Percentiles rank a stretch among this genome's conserved stretches.
phyloP scores from a whole-genome alignment of 2,113 vertebrate genomes.

The Ondatra zibethicus region DNA sequence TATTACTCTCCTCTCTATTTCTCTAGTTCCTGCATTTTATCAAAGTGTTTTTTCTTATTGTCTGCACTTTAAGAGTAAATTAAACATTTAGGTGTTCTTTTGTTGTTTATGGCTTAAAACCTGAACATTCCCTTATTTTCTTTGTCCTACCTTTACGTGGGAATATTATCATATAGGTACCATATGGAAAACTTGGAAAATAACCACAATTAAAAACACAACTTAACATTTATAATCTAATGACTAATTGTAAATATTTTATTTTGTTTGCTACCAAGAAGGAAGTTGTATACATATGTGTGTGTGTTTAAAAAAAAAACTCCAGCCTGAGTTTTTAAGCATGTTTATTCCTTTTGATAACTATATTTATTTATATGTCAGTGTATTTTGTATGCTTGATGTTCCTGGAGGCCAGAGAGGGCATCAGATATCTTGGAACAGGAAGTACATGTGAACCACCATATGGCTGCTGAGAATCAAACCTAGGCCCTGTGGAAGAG shows the following conservation, averaged over 20 bases:
- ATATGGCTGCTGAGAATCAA: neutral
- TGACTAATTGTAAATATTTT: conserved; percentile 16
- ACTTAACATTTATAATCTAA: conserved; percentile 27
- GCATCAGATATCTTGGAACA: neutral
- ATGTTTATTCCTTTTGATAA: neutral
- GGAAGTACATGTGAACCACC: neutral
- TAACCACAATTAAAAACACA: conserved; percentile 27
- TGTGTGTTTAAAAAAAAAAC: neutral
- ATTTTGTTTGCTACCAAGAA: conserved; percentile 7
- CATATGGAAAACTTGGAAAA: conserved; percentile 29
- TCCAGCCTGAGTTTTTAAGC: neutral
- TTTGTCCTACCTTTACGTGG: neutral
- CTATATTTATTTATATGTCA: neutral
- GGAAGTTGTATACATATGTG: neutral
- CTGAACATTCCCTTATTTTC: neutral
- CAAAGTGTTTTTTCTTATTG: neutral
- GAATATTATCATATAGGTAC: neutral
- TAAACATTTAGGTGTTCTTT: conserved; percentile 6
- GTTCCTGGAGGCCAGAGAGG: neutral
- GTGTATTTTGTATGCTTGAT: neutral
- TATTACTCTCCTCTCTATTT: conserved; percentile 32
- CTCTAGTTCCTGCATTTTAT: conserved; percentile 27
- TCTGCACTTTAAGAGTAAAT: neutral
- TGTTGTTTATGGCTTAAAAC: conserved; percentile 11
- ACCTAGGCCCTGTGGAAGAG: neutral